These are phyloP conservation scores for Himalopsyche tibetana DNA, from an alignment of 2,888 invertebrate genomes.

Conservation along the genomic window DNA sequence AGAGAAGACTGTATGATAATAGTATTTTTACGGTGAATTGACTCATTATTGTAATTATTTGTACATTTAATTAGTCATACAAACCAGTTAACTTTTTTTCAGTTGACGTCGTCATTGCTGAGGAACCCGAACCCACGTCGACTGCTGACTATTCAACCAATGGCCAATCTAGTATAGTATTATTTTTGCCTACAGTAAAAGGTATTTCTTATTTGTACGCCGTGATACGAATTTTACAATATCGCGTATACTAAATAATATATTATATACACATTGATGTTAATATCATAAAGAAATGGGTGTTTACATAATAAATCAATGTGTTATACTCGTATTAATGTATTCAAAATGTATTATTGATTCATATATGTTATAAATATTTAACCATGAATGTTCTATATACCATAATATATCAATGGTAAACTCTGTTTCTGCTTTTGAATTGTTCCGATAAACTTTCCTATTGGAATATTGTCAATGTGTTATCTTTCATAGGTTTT, in stretches of 20 bases:
- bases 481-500: too few species aligned
- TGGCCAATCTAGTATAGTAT: slow-evolving; percentile 43
- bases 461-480: too few species aligned
- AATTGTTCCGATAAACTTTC: background rate
- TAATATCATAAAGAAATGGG: slow-evolving; percentile 19
- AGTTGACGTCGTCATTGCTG: slow-evolving; percentile 59
- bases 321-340: slow-evolving; percentile 13
- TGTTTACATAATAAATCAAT: slow-evolving; percentile 5
- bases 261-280: slow-evolving; percentile 17
- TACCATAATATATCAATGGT: background rate
- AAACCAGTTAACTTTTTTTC: slow-evolving; percentile 27
- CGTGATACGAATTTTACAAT: slow-evolving; percentile 30
- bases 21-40: too few species aligned
- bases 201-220: slow-evolving; percentile 23
- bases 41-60: too few species aligned
- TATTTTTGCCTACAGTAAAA: slow-evolving; percentile 22
- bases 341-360: background rate
- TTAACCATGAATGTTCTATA: slow-evolving; percentile 5
- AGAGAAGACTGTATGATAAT: too few species aligned
- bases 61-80: too few species aligned
- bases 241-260: slow-evolving; percentile 26
- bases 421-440: background rate
- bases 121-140: slow-evolving; percentile 56
- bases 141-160: slow-evolving; percentile 50
- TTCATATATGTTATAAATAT: background rate